Evolutionary conservation across 2,888 invertebrate species (phyloP).

Genomic region (Cosmopolites sordidus): DNA sequence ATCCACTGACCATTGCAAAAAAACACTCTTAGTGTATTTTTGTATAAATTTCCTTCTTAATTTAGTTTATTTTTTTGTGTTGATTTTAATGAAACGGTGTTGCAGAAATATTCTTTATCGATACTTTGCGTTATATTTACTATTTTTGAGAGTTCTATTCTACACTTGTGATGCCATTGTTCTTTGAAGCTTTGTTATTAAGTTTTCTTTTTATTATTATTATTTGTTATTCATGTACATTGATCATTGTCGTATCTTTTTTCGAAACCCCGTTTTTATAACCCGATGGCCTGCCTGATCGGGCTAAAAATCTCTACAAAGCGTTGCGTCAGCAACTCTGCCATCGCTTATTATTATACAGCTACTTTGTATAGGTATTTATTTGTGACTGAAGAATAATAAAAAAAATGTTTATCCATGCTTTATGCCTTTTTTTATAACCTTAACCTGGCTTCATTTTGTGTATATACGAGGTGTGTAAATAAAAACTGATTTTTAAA

Average conservation of each 20-base stretch:
- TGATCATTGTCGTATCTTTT: conserved; percentile 23
- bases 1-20: too few relatives aligned
- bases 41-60: conserved; percentile 15
- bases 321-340: conserved; percentile 31
- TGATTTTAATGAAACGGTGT: conserved; percentile 6
- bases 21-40: conserved; percentile 5
- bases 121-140: conserved; percentile 2
- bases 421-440: too few relatives aligned
- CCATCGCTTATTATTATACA: conserved; percentile 35
- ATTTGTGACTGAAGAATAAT: conserved; percentile 42
- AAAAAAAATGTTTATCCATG: conserved; percentile 35
- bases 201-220: conserved; percentile 6
- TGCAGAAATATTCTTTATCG: conserved; percentile 3
- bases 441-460: too few relatives aligned
- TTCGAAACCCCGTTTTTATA: conserved; percentile 28
- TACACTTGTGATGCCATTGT: conserved; percentile 12
- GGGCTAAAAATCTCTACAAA: conserved; percentile 26
- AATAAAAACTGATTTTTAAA: too few relatives aligned
- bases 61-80: conserved; percentile 9
- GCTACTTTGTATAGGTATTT: conserved; percentile 44
- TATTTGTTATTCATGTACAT: conserved; percentile 11
- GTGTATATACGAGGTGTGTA: too few relatives aligned
- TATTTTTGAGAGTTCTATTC: conserved; percentile 1
- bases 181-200: conserved; percentile 11
- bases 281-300: conserved; percentile 33